Conservation (phyloP, 2,888 invertebrate genomes). For the Nebria salina region DNA sequence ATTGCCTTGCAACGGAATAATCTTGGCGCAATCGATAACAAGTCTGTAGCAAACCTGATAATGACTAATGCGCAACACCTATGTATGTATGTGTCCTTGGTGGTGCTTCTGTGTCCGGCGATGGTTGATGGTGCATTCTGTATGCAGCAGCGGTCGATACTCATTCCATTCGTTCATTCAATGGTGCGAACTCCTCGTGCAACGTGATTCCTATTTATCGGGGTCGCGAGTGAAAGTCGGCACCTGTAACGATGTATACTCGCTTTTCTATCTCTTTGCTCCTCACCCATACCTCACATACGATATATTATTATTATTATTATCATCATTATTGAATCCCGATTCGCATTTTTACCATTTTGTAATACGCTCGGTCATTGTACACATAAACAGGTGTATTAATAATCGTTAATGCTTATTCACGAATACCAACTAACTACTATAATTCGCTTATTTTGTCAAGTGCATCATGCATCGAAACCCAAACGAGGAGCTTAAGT, state of each 20-base stretch:
- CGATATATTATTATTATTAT: background rate
- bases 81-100: too few relatives aligned
- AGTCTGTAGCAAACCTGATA: too few relatives aligned
- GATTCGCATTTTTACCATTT: background rate
- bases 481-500: too few relatives aligned
- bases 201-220: conserved; percentile 4
- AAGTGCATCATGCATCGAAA: background rate
- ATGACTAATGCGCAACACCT: too few relatives aligned
- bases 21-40: too few relatives aligned
- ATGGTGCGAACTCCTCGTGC: background rate
- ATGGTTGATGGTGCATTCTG: too few relatives aligned
- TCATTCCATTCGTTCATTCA: background rate
- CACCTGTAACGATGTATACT: conserved; percentile 4
- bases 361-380: background rate
- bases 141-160: too few relatives aligned
- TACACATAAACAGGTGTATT: background rate
- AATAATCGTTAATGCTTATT: background rate
- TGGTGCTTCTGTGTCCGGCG: too few relatives aligned
- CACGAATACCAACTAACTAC: background rate
- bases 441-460: background rate
- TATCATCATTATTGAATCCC: background rate
- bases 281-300: background rate
- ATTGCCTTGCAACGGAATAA: too few relatives aligned
- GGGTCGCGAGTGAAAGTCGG: conserved; percentile 21
- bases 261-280: background rate